phyloP scores from a whole-genome alignment of 2,797 vertebrate genomes.

The Anolis apletophallus region DNA sequence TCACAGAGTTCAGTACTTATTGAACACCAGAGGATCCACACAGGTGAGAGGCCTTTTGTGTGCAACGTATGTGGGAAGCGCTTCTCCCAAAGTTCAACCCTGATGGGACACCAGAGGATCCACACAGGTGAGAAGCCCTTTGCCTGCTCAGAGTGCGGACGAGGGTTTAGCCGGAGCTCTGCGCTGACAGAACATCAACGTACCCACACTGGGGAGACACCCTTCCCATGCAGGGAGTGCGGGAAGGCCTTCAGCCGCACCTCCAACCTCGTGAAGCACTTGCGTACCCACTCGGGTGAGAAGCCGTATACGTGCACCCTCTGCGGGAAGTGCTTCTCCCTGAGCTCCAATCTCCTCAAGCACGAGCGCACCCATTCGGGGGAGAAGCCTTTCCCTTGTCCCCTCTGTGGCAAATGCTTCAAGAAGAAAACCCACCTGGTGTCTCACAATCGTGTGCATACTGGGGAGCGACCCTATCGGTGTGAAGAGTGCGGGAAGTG shows the following conservation, averaged over 20 bases:
- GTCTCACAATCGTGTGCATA: constrained; percentile 45
- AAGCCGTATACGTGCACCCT: constrained; percentile 36
- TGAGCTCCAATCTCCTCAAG: constrained; percentile 54
- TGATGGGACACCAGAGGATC: constrained; percentile 48
- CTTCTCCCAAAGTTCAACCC: constrained; percentile 55
- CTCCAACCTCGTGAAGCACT: constrained; percentile 54
- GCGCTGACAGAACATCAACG: constrained; percentile 47
- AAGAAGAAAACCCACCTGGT: constrained; percentile 58
- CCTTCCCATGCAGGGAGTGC: constrained; percentile 45
- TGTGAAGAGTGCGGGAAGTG: constrained; percentile 42
- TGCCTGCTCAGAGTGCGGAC: constrained; percentile 14
- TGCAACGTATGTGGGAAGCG: constrained; percentile 49
- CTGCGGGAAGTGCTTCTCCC: constrained; percentile 47
- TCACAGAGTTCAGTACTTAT: constrained; percentile 52
- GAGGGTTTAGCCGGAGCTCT: constrained; percentile 39
- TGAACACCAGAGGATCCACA: constrained; percentile 53
- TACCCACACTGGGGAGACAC: constrained; percentile 44
- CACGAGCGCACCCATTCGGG: constrained; percentile 48
- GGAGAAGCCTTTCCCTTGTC: constrained; percentile 48
- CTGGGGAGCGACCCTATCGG: constrained; percentile 42
- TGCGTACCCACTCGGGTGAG: constrained; percentile 52
- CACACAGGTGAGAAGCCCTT: constrained; percentile 53
- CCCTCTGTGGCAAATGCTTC: constrained; percentile 29
- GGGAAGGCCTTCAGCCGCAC: constrained; percentile 44
- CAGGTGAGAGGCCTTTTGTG: constrained; percentile 42